Conservation (phyloP, 2,888 invertebrate genomes). For the Platycnemis pennipes region DNA sequence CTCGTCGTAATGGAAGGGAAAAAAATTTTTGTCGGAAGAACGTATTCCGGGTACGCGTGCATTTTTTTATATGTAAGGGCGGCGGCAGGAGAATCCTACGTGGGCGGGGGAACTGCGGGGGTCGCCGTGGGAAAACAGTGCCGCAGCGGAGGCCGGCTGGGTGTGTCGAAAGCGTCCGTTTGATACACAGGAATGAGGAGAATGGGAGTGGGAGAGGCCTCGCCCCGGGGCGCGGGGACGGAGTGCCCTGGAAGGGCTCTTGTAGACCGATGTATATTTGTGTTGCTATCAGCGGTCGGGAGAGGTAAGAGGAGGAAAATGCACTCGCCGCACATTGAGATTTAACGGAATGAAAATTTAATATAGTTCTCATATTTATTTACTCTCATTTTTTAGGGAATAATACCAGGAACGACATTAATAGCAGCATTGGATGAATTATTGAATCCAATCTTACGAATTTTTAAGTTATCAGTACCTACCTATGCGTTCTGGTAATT, state of each 20-base stretch:
- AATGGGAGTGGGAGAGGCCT: neutral
- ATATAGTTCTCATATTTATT: neutral
- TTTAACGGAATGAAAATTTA: neutral
- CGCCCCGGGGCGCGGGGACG: neutral
- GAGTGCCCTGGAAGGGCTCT: neutral
- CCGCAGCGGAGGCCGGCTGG: neutral
- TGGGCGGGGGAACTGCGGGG: neutral
- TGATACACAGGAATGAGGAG: neutral
- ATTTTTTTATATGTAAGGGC: neutral
- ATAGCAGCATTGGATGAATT: too few species aligned
- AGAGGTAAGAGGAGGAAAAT: neutral
- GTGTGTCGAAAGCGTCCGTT: neutral
- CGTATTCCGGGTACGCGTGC: neutral
- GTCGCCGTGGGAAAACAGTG: slow-evolving; percentile 34
- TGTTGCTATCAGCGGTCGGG: neutral
- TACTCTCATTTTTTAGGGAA: too few species aligned
- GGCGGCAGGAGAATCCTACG: neutral
- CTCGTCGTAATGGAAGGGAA: neutral
- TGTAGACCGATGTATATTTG: neutral
- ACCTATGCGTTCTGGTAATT: too few species aligned
- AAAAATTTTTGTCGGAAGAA: neutral
- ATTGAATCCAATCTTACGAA: too few species aligned
- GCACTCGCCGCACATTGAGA: neutral
- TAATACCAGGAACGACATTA: too few species aligned
- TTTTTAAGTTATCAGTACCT: too few species aligned